Conservation (phyloP, 1,140 invertebrate species). For the Bombus cullumanus region DNA sequence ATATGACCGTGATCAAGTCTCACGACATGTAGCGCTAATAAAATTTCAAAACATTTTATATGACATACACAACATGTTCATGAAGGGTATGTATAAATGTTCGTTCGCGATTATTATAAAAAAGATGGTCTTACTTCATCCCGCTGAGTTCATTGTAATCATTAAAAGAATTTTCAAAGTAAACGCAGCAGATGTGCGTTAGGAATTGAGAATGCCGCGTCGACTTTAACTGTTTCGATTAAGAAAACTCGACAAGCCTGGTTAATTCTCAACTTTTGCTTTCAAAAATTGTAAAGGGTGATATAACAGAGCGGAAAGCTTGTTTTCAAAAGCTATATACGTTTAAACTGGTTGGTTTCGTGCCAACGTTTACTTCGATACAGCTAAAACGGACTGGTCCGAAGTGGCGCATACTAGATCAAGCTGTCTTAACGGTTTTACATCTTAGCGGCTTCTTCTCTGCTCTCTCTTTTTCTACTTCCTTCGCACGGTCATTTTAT, state of each 20-base stretch:
- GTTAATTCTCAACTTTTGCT: background rate
- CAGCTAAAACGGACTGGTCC: conserved; percentile 9
- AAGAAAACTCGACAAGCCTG: background rate
- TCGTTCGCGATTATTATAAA: background rate
- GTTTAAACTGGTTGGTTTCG: conserved; percentile 27
- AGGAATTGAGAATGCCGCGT: background rate
- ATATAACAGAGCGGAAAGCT: background rate
- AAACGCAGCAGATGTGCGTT: background rate
- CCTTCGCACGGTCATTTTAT: background rate
- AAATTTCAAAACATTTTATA: background rate
- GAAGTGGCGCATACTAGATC: conserved; percentile 6
- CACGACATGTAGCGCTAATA: too few species aligned
- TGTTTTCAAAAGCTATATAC: conserved; percentile 26
- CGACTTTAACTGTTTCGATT: background rate
- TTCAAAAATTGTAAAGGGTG: background rate
- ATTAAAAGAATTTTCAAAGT: background rate
- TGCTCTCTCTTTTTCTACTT: background rate
- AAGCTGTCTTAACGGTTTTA: conserved; percentile 7
- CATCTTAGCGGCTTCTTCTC: background rate
- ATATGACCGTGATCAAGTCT: background rate
- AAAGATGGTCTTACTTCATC: background rate
- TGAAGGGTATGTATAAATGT: background rate
- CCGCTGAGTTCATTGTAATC: too few species aligned
- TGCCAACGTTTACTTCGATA: conserved; percentile 49
- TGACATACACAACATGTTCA: background rate